Evolutionary conservation across 64 coral and sea anemone genomes (phyloP), one percentile per base, ranked within the genome.

Genomic region (Stichodactyla helianthus): DNA sequence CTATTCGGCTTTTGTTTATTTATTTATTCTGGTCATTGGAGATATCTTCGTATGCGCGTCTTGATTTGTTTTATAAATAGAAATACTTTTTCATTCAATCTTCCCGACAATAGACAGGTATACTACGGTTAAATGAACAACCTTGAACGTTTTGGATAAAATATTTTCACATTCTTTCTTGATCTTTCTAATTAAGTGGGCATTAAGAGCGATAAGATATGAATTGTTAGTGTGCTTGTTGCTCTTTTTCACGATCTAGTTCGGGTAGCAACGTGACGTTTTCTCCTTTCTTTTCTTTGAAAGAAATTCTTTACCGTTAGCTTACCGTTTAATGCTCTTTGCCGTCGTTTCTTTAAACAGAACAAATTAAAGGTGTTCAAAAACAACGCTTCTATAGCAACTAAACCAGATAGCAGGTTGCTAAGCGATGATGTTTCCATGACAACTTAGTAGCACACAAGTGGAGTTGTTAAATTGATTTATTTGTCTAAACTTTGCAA

Each of bases 391-490:
- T 5, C 68, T 23, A 74, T 74, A 23, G 25, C 68, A 74, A 74
- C 68, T 27, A 74, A 74, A 11, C 25, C 68, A 31, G 68, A 74
- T 26, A 74, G 26, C 68, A 27, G 68, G 68, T 31, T 74, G 68
- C 68, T 74, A 74, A 74, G 68, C 68, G 4, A 74, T 31, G 4
- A 10, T 27, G 10, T 74, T 74, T 10, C 68, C 68, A 74, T 74
- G 23, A 23, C 68, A 74, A 74, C 68, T 11, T 13, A 74, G 68
- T 74, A 27, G 14, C 22, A 74, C 68, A 74, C 68, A 9, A 74
- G 68, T 74, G n/a, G 68, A 74, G 68, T 74, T 74, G 27, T 31
- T 74, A 74, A 74, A 14, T 74, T 74, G 68, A 28, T 74, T 26
- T n/a, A 14, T 74, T 74, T 9, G n/a, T 31, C 8, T 74, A 74